A percentile compares a stretch with the other conserved stretches of the same genome.
These are phyloP conservation scores for Crenichthys baileyi DNA, from an alignment of 2,797 vertebrate species.

Conservation along the genomic window DNA sequence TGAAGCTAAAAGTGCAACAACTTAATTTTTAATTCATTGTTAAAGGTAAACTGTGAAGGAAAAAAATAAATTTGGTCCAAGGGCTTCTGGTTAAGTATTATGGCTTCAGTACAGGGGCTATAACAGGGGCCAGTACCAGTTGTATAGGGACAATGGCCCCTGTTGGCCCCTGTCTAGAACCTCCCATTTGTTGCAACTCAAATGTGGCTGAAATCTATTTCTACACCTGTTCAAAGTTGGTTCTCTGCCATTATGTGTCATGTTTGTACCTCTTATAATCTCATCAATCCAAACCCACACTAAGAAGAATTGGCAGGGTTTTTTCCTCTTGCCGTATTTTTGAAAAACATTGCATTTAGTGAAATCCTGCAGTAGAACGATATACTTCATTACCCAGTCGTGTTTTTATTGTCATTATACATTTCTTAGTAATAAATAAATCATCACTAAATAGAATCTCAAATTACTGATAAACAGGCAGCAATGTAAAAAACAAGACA, in stretches of 20 bases:
- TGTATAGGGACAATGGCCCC: too few species aligned
- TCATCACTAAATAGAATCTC: background rate
- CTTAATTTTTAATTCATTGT: too few species aligned
- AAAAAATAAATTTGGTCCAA: too few species aligned
- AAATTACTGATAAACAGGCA: background rate
- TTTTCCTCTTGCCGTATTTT: background rate
- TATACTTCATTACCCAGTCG: background rate
- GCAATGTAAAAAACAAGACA: background rate
- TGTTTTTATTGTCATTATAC: background rate
- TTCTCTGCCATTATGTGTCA: background rate
- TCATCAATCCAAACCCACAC: background rate
- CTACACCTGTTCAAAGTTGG: background rate
- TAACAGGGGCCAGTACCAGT: too few species aligned
- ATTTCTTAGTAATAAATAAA: background rate
- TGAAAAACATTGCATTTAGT: background rate
- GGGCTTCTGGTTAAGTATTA: too few species aligned
- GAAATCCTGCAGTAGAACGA: background rate
- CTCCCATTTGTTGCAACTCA: background rate
- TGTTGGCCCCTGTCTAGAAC: too few species aligned
- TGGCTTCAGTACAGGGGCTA: too few species aligned
- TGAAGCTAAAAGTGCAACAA: too few species aligned
- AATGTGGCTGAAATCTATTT: background rate
- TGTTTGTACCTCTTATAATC: background rate
- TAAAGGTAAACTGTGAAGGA: too few species aligned
- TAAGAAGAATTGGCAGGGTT: background rate